Evolutionary conservation across 2,888 invertebrate species (phyloP), one percentile per base, ranked within the genome.

Genomic region (Dioctria linearis): DNA sequence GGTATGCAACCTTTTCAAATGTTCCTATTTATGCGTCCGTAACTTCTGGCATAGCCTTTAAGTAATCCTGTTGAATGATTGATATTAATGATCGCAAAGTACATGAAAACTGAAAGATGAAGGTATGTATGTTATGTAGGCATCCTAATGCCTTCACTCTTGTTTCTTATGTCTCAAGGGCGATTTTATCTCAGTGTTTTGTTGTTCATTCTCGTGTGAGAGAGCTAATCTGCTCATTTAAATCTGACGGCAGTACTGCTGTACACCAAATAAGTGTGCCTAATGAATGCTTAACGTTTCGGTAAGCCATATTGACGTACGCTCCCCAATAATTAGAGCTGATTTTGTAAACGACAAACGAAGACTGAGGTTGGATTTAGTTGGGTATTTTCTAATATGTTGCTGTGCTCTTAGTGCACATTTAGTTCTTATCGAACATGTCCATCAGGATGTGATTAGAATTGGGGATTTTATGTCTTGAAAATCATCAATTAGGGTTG

Each of bases 31-130:
- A 63, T 37, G n/a, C 57, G 37, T 76, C 25, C 66, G 25, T 43
- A n/a, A 11, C 54, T 57, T 46, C 59, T 39, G 43, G 67, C 71
- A 80, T 80, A 82, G 78, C 69, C 80, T 78, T 59, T 40, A 67
- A 78, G 63, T 82, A 82, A 82, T 82, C 82, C 79, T 49, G n/a
- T 61, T 37, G 79, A 80, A 80, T 82, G 82, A 82, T 82, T 82
- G 82, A 79, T 82, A 82, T 82, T 82, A 82, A 82, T 82, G 82
- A 82, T 71, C 80, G 49, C n/a, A 37, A 59, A 6, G 37, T 37
- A 71, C 54, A 71, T n/a, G 42, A 63, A 80, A 82, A 66, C 65
- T 69, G 61, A 43, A 40, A 63, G 76, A 65, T 63, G 69, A 42
- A 63, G 71, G 59, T 40, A 57, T 25, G 25, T 25, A 25, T 25